Conservation (phyloP, 2,797 vertebrate species). For the Staurois parvus region DNA sequence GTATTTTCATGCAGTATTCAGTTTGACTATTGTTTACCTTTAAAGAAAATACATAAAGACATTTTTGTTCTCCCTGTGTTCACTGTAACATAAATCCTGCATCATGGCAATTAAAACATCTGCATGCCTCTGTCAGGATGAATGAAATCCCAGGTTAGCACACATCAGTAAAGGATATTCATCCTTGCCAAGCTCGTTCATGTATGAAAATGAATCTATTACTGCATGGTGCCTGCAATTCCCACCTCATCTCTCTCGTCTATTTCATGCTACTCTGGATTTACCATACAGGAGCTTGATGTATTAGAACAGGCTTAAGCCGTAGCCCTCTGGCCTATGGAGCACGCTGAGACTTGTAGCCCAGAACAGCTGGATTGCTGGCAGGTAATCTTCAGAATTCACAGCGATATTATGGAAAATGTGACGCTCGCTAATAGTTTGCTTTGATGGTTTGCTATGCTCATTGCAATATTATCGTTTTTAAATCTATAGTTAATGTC, state of each 20-base stretch:
- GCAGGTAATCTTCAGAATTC: neutral
- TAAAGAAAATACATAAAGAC: too few species aligned
- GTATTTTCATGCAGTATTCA: too few species aligned
- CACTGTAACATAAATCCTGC: too few species aligned
- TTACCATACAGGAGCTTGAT: slow-evolving; percentile 15
- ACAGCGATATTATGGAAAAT: slow-evolving; percentile 10
- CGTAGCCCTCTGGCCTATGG: slow-evolving; percentile 7
- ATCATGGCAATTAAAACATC: too few species aligned
- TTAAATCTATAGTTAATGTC: slow-evolving; percentile 29
- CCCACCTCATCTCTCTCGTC: neutral
- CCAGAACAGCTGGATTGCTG: neutral
- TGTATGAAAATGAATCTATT: slow-evolving; percentile 17
- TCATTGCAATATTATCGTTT: slow-evolving; percentile 26
- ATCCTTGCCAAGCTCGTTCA: slow-evolving; percentile 7
- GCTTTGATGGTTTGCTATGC: neutral
- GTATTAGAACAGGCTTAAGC: slow-evolving; percentile 18
- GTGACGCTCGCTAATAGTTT: slow-evolving; percentile 5
- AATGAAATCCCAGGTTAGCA: neutral
- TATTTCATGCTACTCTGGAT: neutral
- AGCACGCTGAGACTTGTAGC: neutral
- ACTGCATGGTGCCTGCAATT: slow-evolving; percentile 27
- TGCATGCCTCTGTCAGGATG: too few species aligned
- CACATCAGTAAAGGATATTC: neutral
- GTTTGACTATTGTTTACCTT: too few species aligned
- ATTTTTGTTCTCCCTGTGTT: too few species aligned